A percentile compares a stretch with the other conserved stretches of the same genome.
These are phyloP conservation scores for Mormyrus hasselquistii DNA, from an alignment of 2,797 vertebrate species.

Conservation along the genomic window DNA sequence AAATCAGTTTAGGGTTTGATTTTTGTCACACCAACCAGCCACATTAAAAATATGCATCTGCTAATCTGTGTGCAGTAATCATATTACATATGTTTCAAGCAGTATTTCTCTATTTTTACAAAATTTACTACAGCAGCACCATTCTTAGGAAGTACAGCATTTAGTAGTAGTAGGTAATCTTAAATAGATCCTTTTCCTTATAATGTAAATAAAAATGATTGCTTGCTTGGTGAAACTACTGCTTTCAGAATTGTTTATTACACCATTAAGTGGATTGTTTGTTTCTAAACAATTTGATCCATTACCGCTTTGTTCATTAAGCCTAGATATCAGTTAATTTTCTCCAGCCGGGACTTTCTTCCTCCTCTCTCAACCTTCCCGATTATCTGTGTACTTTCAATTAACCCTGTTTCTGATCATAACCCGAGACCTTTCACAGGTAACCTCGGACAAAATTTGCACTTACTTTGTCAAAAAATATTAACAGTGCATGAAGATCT, in stretches of 20 bases:
- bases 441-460: neutral
- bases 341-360: neutral
- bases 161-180: neutral
- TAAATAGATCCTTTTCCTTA: neutral
- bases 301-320: neutral
- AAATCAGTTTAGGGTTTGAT: neutral
- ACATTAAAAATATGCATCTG: neutral
- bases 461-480: neutral
- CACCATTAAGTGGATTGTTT: neutral
- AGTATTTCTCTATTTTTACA: neutral
- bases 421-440: neutral
- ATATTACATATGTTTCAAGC: neutral
- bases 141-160: neutral
- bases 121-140: neutral
- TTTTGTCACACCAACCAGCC: neutral
- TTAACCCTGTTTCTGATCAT: neutral
- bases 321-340: neutral
- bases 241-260: neutral
- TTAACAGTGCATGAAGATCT: neutral
- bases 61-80: neutral
- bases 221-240: constrained; percentile 4
- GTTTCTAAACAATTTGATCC: neutral
- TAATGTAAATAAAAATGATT: neutral
- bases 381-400: neutral
- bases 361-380: neutral